phyloP scores from a whole-genome alignment of 2,113 vertebrate genomes.

The Azemiops feae region DNA sequence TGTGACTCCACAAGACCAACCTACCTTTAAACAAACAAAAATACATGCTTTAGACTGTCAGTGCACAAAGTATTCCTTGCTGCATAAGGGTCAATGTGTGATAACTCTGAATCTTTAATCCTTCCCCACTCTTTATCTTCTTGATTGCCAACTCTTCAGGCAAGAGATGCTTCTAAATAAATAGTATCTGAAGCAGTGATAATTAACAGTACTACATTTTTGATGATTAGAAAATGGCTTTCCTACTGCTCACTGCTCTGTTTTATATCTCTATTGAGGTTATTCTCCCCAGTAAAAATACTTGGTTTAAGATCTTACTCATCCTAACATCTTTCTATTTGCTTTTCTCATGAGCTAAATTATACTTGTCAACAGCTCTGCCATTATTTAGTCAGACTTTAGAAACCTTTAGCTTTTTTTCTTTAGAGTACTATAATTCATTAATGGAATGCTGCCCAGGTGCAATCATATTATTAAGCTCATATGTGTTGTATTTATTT shows the following conservation, averaged over 20 bases:
- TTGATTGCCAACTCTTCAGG: neutral
- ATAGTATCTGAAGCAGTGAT: neutral
- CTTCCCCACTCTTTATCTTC: too few species aligned
- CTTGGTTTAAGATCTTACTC: neutral
- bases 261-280: neutral
- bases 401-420: neutral
- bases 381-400: neutral
- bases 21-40: neutral
- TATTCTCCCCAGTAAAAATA: neutral
- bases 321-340: neutral
- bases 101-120: neutral
- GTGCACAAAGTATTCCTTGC: neutral
- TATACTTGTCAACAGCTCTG: neutral
- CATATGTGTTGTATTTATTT: conserved; percentile 15
- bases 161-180: neutral
- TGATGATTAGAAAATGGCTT: neutral
- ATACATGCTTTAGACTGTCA: neutral
- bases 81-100: neutral
- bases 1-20: neutral
- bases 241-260: neutral
- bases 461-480: neutral
- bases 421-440: neutral
- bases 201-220: neutral
- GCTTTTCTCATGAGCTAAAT: neutral
- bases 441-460: neutral